Evolutionary conservation across 2,888 invertebrate species (phyloP), one percentile per base, ranked within the genome.

Genomic region (Sthenelais limicola): DNA sequence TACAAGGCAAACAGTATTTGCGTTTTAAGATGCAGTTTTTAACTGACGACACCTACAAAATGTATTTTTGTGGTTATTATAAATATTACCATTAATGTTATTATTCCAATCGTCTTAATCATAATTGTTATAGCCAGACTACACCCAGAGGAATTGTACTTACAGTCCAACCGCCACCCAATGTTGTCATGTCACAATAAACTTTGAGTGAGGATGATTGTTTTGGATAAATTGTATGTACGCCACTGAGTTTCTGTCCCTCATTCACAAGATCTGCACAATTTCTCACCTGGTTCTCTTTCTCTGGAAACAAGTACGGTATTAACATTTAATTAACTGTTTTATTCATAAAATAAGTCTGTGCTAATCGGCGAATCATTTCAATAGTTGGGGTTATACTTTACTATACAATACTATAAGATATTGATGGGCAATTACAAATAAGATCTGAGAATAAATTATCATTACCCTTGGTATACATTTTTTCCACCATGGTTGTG

Each of bases 181-280:
- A 21, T 18, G 62, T 62, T 1, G 62, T 62, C 62, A 62, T 62
- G 38, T 62, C 62, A 38, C 62, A 62, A 21, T 62, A 62, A 5
- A 62, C 62, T n/a, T 38, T 15, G 21, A 62, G 18, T 3, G 62
- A 43, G n/a, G 21, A 2, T 26, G 21, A 62, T 24, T 43, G 38
- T 26, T 24, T 12, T 24, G 62, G 62, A 3, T n/a, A 24, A 26
- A 62, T 62, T 21, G 62, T 62, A 21, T 62, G 43, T 12, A 62
- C 15, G 24, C 62, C 62, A 21, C 62, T 62, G 35, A 32, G n/a
- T 2, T 2, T 56, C 30, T n/a, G n/a, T 1, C 56, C 56, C 3
- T 32, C 18, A 28, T 18, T 56, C 18, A n/a, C 32, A 30, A 56
- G 56, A 21, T 56, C 56, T n/a, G 28, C 30, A 32, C 56, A 56